Conservation (phyloP, 2,888 invertebrate species). For the Cataglyphis altisquamis region DNA sequence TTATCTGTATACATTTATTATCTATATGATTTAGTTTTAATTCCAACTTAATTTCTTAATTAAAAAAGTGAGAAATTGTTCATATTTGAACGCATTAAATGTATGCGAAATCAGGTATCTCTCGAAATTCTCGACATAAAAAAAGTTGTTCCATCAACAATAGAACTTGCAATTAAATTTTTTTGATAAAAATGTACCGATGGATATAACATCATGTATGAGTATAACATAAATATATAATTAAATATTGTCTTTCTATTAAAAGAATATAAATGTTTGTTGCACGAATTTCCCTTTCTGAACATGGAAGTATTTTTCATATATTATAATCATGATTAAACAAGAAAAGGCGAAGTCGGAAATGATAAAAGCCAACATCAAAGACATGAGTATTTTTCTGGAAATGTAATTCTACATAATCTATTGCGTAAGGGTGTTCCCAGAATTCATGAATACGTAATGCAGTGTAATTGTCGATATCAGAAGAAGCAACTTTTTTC, state of each 20-base stretch:
- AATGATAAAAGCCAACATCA: constrained; percentile 59
- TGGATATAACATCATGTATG: not conserved
- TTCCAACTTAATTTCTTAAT: too few relatives aligned
- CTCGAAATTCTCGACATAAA: too few relatives aligned
- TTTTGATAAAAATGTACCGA: not conserved
- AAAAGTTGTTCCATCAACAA: not conserved
- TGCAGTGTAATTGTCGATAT: too few relatives aligned
- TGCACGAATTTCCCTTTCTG: constrained; percentile 3
- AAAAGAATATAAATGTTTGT: not conserved
- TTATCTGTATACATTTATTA: too few relatives aligned
- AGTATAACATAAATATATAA: not conserved
- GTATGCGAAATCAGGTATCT: not conserved
- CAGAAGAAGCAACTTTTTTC: too few relatives aligned
- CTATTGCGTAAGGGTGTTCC: too few relatives aligned
- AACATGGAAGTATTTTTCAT: not conserved
- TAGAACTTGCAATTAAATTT: not conserved
- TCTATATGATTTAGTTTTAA: not conserved
- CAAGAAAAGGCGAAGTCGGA: constrained; percentile 58
- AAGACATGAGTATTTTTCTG: constrained; percentile 18
- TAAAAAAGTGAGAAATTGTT: too few relatives aligned
- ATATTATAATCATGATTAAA: constrained; percentile 6
- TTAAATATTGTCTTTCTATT: not conserved
- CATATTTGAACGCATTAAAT: not conserved
- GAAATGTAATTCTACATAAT: constrained; percentile 35
- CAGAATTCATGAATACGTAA: too few relatives aligned